Base-by-base conservation (phyloP, 2,797 vertebrate species). In the Enoplosus armatus region DNA sequence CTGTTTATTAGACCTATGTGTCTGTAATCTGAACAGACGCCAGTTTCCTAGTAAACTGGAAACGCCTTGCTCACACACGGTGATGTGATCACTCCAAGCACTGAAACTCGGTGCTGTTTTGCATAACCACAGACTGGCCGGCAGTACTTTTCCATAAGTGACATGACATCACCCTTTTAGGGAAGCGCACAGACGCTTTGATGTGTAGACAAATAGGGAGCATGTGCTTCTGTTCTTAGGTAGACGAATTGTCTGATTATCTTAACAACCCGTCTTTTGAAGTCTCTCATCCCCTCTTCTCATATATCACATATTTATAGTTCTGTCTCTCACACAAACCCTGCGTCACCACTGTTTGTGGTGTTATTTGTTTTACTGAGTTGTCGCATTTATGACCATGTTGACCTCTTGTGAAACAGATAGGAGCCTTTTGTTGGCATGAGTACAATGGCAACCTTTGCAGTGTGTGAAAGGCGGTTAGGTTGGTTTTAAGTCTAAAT, bases 91-190 rank as follows among this genome's bases (percentile, higher is more conserved):
- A 27, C 27, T 35, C 41, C 35, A 50, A 33, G n/a, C 65, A 35
- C 82, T 55, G 86, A 85, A 55, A 74, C 80, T 41, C 16, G 0
- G 6, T 26, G 65, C 55, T 85, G 82, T 55, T 93, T 93, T 92
- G 87, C 92, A 91, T 91, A 77, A 3, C 60, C 63, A 51, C 79
- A 80, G 58, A 16, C 55, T 75, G 24, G 27, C 66, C 14, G 2
- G 69, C 80, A 59, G 90, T 91, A 83, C 2, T 84, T 89, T 93
- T 93, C 88, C 89, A 88, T 73, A 11, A 31, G 80, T 70, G 80
- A 70, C 65, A 47, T 86, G 84, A 90, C 61, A 39, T 88, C 87
- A 80, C 5, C 45, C 58, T 59, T 67, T 27, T 20, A 29, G 56
- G 56, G 31, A 50, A 66, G 18, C n/a, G n/a, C n/a, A n/a, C n/a